phyloP scores from a whole-genome alignment of 2,888 invertebrate genomes.

The Rhagonycha lutea region DNA sequence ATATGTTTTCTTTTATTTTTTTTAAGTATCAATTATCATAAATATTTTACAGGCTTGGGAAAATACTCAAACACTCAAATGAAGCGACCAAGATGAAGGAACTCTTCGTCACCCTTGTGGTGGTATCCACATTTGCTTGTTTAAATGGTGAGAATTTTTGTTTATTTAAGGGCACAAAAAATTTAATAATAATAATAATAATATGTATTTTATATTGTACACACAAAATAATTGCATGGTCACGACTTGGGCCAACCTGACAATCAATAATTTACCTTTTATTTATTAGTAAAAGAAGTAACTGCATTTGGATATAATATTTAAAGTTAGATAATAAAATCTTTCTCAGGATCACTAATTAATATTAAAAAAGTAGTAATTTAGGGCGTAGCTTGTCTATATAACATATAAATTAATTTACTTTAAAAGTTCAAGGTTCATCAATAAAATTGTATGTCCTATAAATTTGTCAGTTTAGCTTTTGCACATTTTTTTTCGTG shows the following conservation, averaged over 20 bases:
- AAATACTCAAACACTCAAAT: neutral
- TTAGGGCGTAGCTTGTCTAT: neutral
- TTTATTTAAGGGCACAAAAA: neutral
- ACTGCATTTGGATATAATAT: neutral
- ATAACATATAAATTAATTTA: neutral
- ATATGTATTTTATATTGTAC: too few relatives aligned
- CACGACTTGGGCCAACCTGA: neutral
- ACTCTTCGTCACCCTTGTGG: neutral
- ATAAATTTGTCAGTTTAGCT: neutral
- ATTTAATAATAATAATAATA: neutral
- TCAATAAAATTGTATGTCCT: neutral
- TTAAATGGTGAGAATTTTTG: neutral
- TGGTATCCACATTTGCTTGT: neutral
- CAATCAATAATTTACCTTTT: neutral
- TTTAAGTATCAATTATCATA: neutral
- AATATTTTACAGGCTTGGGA: neutral
- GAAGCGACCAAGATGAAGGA: constrained; percentile 1
- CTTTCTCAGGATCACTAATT: neutral
- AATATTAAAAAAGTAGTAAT: neutral
- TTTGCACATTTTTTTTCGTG: neutral
- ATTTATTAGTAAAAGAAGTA: neutral
- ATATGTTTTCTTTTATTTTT: neutral
- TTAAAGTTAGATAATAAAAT: neutral
- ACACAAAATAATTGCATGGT: neutral
- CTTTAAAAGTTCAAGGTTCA: neutral